Evolutionary conservation across 2,888 invertebrate genomes (phyloP), one percentile per base, ranked within the genome.

Genomic region (Hesperia comma): DNA sequence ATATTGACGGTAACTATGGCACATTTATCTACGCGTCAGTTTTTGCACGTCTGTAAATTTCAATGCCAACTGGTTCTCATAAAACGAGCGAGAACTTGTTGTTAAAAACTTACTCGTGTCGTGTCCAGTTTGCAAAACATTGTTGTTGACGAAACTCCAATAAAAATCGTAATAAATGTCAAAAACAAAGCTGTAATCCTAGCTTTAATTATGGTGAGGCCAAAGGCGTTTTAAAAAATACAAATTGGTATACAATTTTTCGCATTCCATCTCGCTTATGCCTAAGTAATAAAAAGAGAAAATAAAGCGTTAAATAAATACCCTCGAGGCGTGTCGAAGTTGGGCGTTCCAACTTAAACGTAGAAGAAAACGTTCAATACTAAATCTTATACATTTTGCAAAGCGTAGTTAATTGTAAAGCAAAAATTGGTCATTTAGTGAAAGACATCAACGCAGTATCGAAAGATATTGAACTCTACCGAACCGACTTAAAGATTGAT

Each of bases 31-130:
- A 17, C 15, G 21, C 12, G 51, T 14, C 12, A 51, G 10, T 57
- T 64, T 64, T 58, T 64, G 58, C 32, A 51, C 58, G 40, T 51
- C 32, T 64, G 40, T 51, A 53, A 41, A 32, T 19, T 17, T 56
- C 64, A 57, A 64, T 64, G 64, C 41, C 64, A 64, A 63, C 56
- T 26, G 5, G 26, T 26, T 33, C n/a, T n/a, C n/a, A n/a, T n/a
- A 17, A 10, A 49, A 40, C 49, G 56, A 46, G 62, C 46, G 54
- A 55, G 32, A 57, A 49, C 46, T 46, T 49, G 21, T 14, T 56
- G 58, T 26, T 51, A 19, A 64, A 64, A 64, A 64, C 58, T 53
- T 2, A 46, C 17, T 46, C 43, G 43, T 46, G 15, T 46, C 1
- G n/a, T 46, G 15, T 46, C 1, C 6, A 43, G 12, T 17, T 15